Base-by-base conservation (phyloP, 2,888 invertebrate genomes). In the Heliconius sara region DNA sequence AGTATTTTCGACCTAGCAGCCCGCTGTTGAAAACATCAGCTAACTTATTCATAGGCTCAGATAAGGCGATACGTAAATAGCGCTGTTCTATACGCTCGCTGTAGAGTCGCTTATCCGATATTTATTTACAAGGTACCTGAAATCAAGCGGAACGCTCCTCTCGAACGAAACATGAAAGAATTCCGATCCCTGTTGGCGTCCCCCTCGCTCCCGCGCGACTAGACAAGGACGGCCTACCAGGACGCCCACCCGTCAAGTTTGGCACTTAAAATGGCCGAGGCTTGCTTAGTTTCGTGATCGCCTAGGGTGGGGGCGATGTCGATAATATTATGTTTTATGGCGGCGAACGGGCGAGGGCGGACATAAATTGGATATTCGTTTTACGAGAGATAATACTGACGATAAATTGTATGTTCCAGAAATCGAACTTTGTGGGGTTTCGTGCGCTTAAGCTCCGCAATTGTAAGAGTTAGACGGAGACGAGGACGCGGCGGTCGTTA, bases 251-350 rank as follows among this genome's bases (percentile, higher is more conserved):
- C 90, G 91, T 91, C 91, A 91, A 91, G 91, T 92, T 93, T 88
- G 90, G 89, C 90, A 89, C 91, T 90, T 92, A 91, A 93, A 93
- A 94, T 93, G 93, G 93, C 92, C 94, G 94, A 91, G 90, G 91
- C 91, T 93, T 90, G 91, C 91, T 93, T 92, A 92, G 94, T 92
- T 93, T 93, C 94, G 93, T 93, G 94, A 93, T 93, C 92, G 94
- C 92, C 93, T 92, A 92, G 94, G 93, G 94, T 92, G 93, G 93
- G 92, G 91, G 91, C 90, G 90, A 89, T 90, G 92, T 92, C 93
- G 93, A 94, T 94, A 94, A 92, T 94, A 92, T 93, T 93, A 94
- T 93, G 92, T 93, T 94, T 94, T 93, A 94, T 91, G 92, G 89
- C 91, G 87, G 88, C 90, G 91, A 90, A 90, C 89, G 88, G 87